These are phyloP conservation scores for Drosophila nigromelanica DNA, from an alignment of 1,140 invertebrate genomes.

Conservation along the genomic window DNA sequence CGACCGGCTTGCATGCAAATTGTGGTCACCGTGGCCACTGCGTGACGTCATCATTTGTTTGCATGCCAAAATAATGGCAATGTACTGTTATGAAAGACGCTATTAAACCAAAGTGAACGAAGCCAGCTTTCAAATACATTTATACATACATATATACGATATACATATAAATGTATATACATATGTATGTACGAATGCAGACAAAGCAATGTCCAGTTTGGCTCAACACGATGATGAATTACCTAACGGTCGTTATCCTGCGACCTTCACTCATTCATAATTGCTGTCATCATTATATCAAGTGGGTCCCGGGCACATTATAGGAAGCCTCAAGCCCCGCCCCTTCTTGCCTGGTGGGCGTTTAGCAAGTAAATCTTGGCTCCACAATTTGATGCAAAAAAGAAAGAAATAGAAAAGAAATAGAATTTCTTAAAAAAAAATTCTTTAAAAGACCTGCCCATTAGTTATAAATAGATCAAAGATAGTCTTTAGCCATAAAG, in stretches of 20 bases:
- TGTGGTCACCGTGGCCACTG: constrained; percentile 7
- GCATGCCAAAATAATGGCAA: constrained; percentile 48
- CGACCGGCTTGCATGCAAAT: constrained; percentile 73
- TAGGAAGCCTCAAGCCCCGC: constrained; percentile 7
- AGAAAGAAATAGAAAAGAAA: not conserved
- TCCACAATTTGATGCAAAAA: constrained; percentile 9
- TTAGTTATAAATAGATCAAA: not conserved
- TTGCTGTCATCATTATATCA: constrained; percentile 80
- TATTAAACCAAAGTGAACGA: constrained; percentile 25
- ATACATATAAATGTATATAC: not conserved
- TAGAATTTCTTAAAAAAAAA: not conserved
- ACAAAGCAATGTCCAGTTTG: constrained; percentile 26
- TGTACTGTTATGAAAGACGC: constrained; percentile 20
- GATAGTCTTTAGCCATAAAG: not conserved
- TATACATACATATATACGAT: not conserved
- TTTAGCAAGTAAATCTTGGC: constrained; percentile 7
- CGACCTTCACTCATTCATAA: constrained; percentile 78
- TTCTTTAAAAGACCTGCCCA: not conserved
- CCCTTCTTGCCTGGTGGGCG: not conserved
- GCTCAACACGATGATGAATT: constrained; percentile 70
- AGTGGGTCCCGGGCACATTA: constrained; percentile 45
- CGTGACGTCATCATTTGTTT: constrained; percentile 65
- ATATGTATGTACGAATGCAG: constrained; percentile 2
- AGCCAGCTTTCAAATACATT: constrained; percentile 46
- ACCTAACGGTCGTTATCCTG: constrained; percentile 61